Percentiles rank a stretch among this genome's conserved stretches.
Evolutionary conservation across 1,140 invertebrate genomes (phyloP).

Genomic region (Phymastichus coffea): DNA sequence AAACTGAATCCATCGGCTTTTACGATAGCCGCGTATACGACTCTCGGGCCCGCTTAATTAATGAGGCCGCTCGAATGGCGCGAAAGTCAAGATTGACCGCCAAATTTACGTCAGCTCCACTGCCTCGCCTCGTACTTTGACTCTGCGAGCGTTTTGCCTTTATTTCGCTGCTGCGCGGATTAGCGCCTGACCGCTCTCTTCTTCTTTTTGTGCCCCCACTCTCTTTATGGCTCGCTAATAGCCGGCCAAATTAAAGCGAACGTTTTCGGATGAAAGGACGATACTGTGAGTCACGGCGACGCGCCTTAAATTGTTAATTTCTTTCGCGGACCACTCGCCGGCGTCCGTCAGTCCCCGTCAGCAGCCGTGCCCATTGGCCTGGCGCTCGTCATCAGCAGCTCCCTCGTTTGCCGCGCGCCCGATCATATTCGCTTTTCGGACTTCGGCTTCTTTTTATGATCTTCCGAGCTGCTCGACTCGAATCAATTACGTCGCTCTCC

Average conservation of each 20-base stretch:
- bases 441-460: constrained; percentile 13
- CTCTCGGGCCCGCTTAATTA: constrained; percentile 32
- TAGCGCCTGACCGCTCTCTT: not conserved
- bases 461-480: not conserved
- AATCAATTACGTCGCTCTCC: constrained; percentile 15
- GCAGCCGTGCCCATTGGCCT: not conserved
- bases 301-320: constrained; percentile 23
- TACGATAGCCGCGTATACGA: constrained; percentile 34
- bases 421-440: too few species aligned
- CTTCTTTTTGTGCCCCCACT: not conserved
- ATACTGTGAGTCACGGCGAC: constrained; percentile 8
- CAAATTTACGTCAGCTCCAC: constrained; percentile 23
- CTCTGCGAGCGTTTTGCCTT: too few species aligned
- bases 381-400: not conserved
- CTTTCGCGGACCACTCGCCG: not conserved
- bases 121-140: not conserved
- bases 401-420: too few species aligned
- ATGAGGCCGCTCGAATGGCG: constrained; percentile 27
- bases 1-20: constrained; percentile 33
- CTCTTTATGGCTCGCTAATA: constrained; percentile 15
- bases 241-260: constrained; percentile 19
- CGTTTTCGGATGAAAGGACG: constrained; percentile 10
- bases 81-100: constrained; percentile 21
- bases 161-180: constrained; percentile 4
- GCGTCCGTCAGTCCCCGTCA: not conserved